Evolutionary conservation across 1,140 invertebrate species (phyloP), one percentile per base, ranked within the genome.

Genomic region (Neuroterus valhalla): DNA sequence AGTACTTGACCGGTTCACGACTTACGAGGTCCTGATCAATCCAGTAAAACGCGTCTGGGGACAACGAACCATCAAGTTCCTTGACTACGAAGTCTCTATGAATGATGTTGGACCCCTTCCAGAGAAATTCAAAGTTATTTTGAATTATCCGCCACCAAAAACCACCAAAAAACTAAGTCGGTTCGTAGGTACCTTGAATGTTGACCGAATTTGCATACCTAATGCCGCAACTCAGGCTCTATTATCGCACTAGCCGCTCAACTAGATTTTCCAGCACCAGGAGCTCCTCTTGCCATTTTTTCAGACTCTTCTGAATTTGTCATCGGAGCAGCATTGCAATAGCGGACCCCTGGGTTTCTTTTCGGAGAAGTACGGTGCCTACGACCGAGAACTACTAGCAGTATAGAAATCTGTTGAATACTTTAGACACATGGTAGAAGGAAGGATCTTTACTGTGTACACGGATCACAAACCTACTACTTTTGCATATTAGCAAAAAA

Each of bases 171-270:
- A 81, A 70, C 46, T 84, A 12, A 42, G 84, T 38, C 69, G 78
- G 50, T 89, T 86, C 70, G 55, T 90, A 6, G 89, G 86, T 6
- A 82, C 86, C 76, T 0, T 87, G 6, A 86, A 87, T 74, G 89
- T 85, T 77, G 74, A 74, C 17, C 38, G 68, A 1, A n/a, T n/a
- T n/a, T 1, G 62, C n/a, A 31, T 89, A 23, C 83, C 79, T 10
- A 46, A 79, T 2, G 81, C 83, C 1, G 84, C 86, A 3, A 62
- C 75, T 23, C 15, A 85, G 78, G 75, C 79, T 12, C 79, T 76
- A 12, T 62, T 86, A 1, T 82, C 2, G 75, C 72, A 0, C 70
- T 82, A 62, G 73, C 84, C 52, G 75, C 71, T 21, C 66, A 52
- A 1, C 67, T 52, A 12, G 48, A 23, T 5, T 46, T 26, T 19